Evolutionary conservation across 2,113 vertebrate genomes (phyloP).

Genomic region (Aspidoscelis tigris): DNA sequence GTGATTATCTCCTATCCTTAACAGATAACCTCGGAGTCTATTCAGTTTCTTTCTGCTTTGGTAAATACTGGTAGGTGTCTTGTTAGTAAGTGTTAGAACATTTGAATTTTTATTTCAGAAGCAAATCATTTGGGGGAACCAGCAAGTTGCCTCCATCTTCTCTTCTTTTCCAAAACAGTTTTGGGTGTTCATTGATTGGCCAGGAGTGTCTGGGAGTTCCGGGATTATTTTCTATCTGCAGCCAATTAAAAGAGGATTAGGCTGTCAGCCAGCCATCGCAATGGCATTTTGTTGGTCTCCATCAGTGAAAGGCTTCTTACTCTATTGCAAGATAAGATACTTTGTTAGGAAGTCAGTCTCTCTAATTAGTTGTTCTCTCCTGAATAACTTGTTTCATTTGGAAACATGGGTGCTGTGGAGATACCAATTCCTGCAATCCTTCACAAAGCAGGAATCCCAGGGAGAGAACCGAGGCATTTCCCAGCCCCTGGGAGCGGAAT

Average conservation of each 20-base stretch:
- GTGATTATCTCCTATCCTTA: background rate
- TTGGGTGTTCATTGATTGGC: slow-evolving; percentile 44
- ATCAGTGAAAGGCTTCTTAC: slow-evolving; percentile 37
- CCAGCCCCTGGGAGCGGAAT: background rate
- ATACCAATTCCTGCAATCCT: background rate
- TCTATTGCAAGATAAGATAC: slow-evolving; percentile 22
- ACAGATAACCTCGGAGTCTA: background rate
- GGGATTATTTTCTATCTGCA: slow-evolving; percentile 44
- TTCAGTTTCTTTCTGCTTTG: background rate
- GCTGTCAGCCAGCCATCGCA: slow-evolving; percentile 60
- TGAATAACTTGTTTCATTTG: slow-evolving; percentile 27
- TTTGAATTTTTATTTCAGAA: background rate
- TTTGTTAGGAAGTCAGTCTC: slow-evolving; percentile 6
- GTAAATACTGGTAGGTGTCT: background rate
- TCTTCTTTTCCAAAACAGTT: slow-evolving; percentile 19
- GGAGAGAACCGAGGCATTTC: slow-evolving; percentile 6
- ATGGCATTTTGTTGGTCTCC: slow-evolving; percentile 37
- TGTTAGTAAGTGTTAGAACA: background rate
- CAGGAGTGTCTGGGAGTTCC: slow-evolving; percentile 57
- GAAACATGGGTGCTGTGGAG: slow-evolving; percentile 11
- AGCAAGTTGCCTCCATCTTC: background rate
- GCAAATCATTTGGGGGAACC: background rate
- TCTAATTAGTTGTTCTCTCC: slow-evolving; percentile 16
- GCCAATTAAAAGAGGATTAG: slow-evolving; percentile 75
- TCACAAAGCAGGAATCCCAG: slow-evolving; percentile 9